These are phyloP conservation scores for Spodoptera exigua DNA, from an alignment of 2,888 invertebrate species.

Conservation along the genomic window DNA sequence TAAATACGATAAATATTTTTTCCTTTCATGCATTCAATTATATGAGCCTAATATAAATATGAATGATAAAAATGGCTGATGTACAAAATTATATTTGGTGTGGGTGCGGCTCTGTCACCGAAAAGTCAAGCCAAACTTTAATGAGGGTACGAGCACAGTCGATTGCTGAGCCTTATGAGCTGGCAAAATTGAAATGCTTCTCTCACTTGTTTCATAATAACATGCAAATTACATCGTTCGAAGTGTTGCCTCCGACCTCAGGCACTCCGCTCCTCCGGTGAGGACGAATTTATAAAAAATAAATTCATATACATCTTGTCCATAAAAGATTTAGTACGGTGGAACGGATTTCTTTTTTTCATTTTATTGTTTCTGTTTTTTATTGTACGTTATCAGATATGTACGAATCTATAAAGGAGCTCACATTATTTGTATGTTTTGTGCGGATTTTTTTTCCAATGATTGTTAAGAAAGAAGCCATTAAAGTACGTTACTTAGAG, in stretches of 20 bases:
- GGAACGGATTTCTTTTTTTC: conserved; percentile 9
- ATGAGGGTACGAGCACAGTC: conserved; percentile 63
- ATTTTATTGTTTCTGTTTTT: conserved; percentile 8
- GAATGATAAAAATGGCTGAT: background rate
- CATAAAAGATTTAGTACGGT: conserved; percentile 17
- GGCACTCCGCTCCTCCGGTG: conserved; percentile 7
- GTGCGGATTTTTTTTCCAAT: too few species aligned
- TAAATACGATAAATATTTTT: too few species aligned
- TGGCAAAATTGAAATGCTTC: conserved; percentile 68
- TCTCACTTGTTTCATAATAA: conserved; percentile 65
- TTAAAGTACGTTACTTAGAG: too few species aligned
- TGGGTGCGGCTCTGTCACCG: conserved; percentile 37
- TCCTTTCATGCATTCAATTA: too few species aligned
- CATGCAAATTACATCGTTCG: conserved; percentile 69
- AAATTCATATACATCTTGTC: conserved; percentile 22
- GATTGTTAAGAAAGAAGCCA: too few species aligned
- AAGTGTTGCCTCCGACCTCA: conserved; percentile 39
- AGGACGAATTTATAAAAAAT: conserved; percentile 36
- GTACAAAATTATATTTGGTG: background rate
- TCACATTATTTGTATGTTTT: too few species aligned
- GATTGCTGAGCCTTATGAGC: conserved; percentile 64
- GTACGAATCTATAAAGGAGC: conserved; percentile 1
- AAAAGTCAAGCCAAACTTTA: conserved; percentile 61
- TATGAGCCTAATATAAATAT: too few species aligned
- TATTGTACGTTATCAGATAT: background rate